Base-by-base conservation (phyloP, 2,797 vertebrate genomes). In the Anniella stebbinsi region DNA sequence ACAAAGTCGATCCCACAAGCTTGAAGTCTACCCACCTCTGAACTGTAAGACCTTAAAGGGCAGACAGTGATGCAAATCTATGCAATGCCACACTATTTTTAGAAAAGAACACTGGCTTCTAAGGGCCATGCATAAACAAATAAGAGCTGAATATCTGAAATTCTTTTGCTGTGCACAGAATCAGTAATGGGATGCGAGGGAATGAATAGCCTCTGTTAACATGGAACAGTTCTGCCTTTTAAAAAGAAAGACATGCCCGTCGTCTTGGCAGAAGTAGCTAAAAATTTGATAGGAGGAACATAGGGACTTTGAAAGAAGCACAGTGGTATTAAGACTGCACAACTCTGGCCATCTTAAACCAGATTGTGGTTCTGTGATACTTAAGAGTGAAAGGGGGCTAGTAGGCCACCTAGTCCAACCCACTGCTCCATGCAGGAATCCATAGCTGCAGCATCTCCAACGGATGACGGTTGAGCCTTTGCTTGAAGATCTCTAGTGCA, bases 151-250 rank as follows among this genome's bases (percentile, higher is more conserved):
- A 72, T 80, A 38, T 28, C 5, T 93, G 57, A 4, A 73, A 75
- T 73, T 86, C 51, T 25, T 17, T 25, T 88, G 75, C 80, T 88
- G 10, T 91, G 5, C 28, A 18, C 15, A 86, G 88, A 73, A 12
- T n/a, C 28, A 36, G 23, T n/a, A 33, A 70, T n/a, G 33, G 38
- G 72, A 21, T 85, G 9, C 17, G 54, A 36, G 33, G 45, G 76
- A 91, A 17, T 15, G 25, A 5, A 60, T 90, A 73, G 18, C 80
- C 85, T 3, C 33, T 94, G 80, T 84, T 89, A 92, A 0, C 1
- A 90, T n/a, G 77, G 76, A 76, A 17, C 84, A 69, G 51, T 45
- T 0, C 0, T 86, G 18, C 48, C 88, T 88, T 73, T 83, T 67
- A 9, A 2, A 13, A 36, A 45, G 45, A 45, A 30, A 78, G 60